These are phyloP conservation scores for Exocentrus adspersus DNA, from an alignment of 2,888 invertebrate genomes.

Conservation along the genomic window DNA sequence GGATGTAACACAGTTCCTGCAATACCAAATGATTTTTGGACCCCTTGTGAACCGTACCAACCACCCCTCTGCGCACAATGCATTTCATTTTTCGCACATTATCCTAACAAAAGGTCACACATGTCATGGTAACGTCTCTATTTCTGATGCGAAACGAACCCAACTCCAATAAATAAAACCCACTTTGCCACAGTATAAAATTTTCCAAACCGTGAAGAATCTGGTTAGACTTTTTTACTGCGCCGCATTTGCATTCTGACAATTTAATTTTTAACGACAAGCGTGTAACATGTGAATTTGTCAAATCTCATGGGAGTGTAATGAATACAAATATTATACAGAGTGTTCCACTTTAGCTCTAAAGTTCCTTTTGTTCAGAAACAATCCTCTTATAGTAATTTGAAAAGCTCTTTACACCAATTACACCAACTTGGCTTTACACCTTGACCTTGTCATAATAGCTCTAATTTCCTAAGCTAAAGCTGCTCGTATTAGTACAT, in stretches of 20 bases:
- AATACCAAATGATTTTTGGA: not conserved
- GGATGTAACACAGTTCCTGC: too few species aligned
- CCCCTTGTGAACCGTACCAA: not conserved
- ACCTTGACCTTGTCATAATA: too few species aligned
- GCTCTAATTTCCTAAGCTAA: too few species aligned
- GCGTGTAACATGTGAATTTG: slow-evolving; percentile 48
- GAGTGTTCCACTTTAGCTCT: too few species aligned
- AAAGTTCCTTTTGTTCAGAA: too few species aligned
- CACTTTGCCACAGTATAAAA: slow-evolving; percentile 46
- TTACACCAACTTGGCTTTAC: too few species aligned
- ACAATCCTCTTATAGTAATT: too few species aligned
- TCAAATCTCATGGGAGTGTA: slow-evolving; percentile 19
- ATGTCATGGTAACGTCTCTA: slow-evolving; percentile 52
- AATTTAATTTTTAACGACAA: slow-evolving; percentile 41
- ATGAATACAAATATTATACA: not conserved
- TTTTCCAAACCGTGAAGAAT: slow-evolving; percentile 51
- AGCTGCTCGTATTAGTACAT: too few species aligned
- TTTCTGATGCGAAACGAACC: slow-evolving; percentile 33
- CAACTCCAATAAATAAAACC: slow-evolving; percentile 30
- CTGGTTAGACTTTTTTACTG: slow-evolving; percentile 44
- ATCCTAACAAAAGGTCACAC: slow-evolving; percentile 47
- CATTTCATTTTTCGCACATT: slow-evolving; percentile 49
- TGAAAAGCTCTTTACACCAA: too few species aligned
- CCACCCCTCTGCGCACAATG: slow-evolving; percentile 36
- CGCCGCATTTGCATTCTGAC: slow-evolving; percentile 44